Conservation (phyloP, 2,113 vertebrate species). For the Upupa epops region DNA sequence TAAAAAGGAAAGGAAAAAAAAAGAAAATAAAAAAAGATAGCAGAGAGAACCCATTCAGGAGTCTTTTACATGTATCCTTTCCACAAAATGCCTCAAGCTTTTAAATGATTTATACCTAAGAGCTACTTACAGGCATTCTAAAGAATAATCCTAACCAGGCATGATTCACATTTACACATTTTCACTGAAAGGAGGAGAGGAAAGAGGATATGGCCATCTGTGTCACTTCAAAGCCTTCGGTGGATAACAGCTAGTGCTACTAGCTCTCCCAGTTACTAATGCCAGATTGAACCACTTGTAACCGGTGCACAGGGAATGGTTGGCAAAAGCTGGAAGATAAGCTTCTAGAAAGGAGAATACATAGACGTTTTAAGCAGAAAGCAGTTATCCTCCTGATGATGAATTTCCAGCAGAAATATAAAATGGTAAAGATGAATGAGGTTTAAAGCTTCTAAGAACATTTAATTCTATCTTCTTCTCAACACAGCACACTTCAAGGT, state of each 20-base stretch:
- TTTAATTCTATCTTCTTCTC: not conserved
- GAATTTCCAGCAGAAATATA: not conserved
- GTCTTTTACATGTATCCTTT: not conserved
- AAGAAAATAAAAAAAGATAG: not conserved
- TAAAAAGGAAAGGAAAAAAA: not conserved
- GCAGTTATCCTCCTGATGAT: not conserved
- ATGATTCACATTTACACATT: conserved; percentile 46
- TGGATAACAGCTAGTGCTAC: not conserved
- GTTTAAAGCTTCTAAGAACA: not conserved
- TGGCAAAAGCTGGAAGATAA: not conserved
- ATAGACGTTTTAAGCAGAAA: not conserved
- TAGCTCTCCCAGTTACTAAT: conserved; percentile 23
- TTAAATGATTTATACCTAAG: conserved; percentile 16
- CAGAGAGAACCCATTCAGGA: not conserved
- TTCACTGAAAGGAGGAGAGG: not conserved
- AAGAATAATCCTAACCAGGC: conserved; percentile 27
- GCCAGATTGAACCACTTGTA: conserved; percentile 24
- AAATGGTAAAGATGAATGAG: not conserved
- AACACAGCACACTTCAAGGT: not conserved
- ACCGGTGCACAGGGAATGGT: not conserved
- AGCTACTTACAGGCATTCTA: conserved; percentile 36
- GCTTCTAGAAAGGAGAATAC: not conserved
- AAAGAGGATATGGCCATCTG: conserved; percentile 55
- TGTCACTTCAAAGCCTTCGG: not conserved
- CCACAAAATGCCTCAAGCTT: conserved; percentile 10